Evolutionary conservation across 2,113 vertebrate genomes (phyloP).

Genomic region (Atherinomorus stipes): DNA sequence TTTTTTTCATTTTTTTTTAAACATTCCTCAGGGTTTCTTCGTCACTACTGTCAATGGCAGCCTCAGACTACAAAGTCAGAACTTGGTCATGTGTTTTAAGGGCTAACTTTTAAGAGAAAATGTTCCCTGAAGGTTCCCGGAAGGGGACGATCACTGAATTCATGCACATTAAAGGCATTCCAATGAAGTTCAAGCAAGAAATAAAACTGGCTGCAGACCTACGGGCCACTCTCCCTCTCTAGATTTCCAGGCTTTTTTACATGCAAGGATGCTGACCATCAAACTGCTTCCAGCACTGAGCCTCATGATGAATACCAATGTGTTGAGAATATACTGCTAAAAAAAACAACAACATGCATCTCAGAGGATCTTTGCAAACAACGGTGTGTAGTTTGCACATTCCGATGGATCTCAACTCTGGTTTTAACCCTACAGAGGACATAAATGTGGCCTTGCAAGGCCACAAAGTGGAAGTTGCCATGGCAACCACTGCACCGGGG

Average conservation of each 20-base stretch:
- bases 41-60: conserved; percentile 35
- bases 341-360: conserved; percentile 5
- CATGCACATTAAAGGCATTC: conserved; percentile 55
- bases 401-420: conserved; percentile 15
- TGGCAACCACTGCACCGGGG: conserved; percentile 41
- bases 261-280: conserved; percentile 55
- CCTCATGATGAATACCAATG: conserved; percentile 49
- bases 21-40: conserved; percentile 45
- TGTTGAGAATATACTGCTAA: neutral
- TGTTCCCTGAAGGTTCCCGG: conserved; percentile 27
- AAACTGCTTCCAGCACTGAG: conserved; percentile 28
- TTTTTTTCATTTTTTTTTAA: conserved; percentile 8
- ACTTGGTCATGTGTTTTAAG: conserved; percentile 36
- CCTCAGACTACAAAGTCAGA: conserved; percentile 35
- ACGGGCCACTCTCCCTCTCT: conserved; percentile 18
- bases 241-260: conserved; percentile 53
- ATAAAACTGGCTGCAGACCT: conserved; percentile 32
- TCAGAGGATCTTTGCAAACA: neutral
- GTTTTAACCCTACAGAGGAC: conserved; percentile 16
- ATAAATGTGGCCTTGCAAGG: conserved; percentile 34
- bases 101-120: conserved; percentile 34
- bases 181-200: conserved; percentile 40
- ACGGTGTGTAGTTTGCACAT: neutral
- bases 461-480: conserved; percentile 30
- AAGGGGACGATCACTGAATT: conserved; percentile 8